phyloP scores from a whole-genome alignment of 2,797 vertebrate genomes.

The Acipenser oxyrinchus region DNA sequence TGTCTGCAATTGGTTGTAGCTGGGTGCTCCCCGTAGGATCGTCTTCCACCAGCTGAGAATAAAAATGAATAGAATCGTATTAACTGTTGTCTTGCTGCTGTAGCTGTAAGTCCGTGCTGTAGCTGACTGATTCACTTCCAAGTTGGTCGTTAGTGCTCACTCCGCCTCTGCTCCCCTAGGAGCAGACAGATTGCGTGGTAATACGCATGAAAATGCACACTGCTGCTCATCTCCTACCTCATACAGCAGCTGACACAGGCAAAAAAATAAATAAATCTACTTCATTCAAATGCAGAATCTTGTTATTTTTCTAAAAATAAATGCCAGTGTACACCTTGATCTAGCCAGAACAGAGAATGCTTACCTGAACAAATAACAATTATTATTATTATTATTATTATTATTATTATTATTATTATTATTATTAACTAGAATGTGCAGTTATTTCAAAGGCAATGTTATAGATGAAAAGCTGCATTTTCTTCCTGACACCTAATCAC shows the following conservation, averaged over 20 bases:
- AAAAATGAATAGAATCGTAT: conserved; percentile 22
- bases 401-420: too few species aligned
- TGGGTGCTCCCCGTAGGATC: conserved; percentile 7
- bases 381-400: too few species aligned
- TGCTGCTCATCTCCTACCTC: conserved; percentile 31
- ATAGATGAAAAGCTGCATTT: too few species aligned
- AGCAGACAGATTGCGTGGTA: conserved; percentile 2
- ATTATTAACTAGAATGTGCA: too few species aligned
- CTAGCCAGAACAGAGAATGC: too few species aligned
- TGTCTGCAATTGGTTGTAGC: conserved; percentile 12
- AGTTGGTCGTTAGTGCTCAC: background rate
- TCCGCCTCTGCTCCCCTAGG: conserved; percentile 15
- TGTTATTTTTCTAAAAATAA: too few species aligned
- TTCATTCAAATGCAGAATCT: too few species aligned
- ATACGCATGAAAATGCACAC: conserved; percentile 18
- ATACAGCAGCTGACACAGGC: conserved; percentile 16
- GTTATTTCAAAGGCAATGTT: too few species aligned
- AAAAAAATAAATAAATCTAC: conserved; percentile 6
- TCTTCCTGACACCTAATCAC: too few species aligned
- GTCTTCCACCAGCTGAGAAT: conserved; percentile 17
- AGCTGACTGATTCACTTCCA: conserved; percentile 35
- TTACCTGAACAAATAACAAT: too few species aligned
- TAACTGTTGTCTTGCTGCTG: conserved; percentile 17
- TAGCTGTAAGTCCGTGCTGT: background rate
- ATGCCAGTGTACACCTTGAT: too few species aligned